Conservation (phyloP, 2,888 invertebrate genomes). For the Invenusta paracnida region DNA sequence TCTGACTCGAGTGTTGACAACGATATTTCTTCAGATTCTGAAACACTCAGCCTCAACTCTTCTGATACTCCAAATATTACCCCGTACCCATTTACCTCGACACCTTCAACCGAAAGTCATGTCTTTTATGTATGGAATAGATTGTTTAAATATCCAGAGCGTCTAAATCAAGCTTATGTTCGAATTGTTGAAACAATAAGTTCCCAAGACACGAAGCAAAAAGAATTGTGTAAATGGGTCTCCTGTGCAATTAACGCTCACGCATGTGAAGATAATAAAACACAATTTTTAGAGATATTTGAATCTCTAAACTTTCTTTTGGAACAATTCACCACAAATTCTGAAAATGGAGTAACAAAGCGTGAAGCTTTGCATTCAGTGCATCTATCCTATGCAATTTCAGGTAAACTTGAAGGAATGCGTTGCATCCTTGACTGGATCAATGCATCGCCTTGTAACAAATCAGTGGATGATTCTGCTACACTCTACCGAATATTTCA, state of each 20-base stretch:
- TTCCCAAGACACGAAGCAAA: neutral
- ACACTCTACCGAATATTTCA: neutral
- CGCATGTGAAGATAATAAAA: neutral
- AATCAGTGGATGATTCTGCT: neutral
- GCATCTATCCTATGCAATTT: neutral
- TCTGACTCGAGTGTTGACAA: neutral
- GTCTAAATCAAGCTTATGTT: neutral
- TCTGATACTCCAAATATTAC: neutral
- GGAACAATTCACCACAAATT: neutral
- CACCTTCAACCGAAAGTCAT: neutral
- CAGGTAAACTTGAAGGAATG: neutral
- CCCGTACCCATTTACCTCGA: neutral
- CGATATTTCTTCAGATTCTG: neutral
- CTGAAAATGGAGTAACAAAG: conserved; percentile 1
- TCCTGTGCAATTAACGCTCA: neutral
- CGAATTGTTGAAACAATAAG: neutral
- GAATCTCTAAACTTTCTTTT: neutral
- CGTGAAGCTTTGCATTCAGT: neutral
- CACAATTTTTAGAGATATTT: neutral
- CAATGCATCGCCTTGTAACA: neutral
- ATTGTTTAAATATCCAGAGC: neutral
- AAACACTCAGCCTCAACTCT: too few species aligned
- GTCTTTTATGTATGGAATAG: neutral
- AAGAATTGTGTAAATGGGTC: neutral
- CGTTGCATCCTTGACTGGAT: neutral